phyloP scores from a whole-genome alignment of 2,797 vertebrate genomes.

The Leptoclinus maculatus region DNA sequence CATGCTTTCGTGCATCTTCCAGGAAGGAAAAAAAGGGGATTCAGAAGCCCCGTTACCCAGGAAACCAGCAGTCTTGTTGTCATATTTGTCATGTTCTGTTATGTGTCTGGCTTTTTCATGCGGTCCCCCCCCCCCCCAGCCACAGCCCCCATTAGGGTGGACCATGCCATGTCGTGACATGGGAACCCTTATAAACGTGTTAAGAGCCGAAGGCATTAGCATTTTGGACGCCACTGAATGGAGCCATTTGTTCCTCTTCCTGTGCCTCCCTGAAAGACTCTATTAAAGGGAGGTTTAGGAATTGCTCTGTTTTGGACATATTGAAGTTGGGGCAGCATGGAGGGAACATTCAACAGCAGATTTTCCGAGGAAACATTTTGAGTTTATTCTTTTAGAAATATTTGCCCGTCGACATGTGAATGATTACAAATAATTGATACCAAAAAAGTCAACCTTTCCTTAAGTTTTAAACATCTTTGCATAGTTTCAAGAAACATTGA shows the following conservation, averaged over 20 bases:
- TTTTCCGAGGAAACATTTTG: slow-evolving; percentile 44
- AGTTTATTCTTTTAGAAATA: slow-evolving; percentile 3
- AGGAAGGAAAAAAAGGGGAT: slow-evolving; percentile 40
- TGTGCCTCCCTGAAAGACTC: slow-evolving; percentile 87
- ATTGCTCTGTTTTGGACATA: slow-evolving; percentile 84
- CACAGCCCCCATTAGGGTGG: slow-evolving; percentile 71
- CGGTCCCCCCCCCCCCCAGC: slow-evolving; percentile 44
- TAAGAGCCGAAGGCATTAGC: slow-evolving; percentile 88
- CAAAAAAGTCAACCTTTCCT: neutral
- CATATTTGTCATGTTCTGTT: slow-evolving; percentile 71
- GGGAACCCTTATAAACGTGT: slow-evolving; percentile 88
- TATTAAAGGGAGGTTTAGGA: slow-evolving; percentile 85
- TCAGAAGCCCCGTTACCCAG: slow-evolving; percentile 49
- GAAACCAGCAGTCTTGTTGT: slow-evolving; percentile 69
- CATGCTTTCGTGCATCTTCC: slow-evolving; percentile 39
- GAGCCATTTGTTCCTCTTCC: slow-evolving; percentile 87
- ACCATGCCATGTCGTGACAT: slow-evolving; percentile 85
- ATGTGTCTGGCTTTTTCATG: slow-evolving; percentile 68
- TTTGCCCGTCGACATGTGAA: neutral
- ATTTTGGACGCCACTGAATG: slow-evolving; percentile 89
- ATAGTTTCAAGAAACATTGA: neutral
- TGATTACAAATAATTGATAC: neutral
- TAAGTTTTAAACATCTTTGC: neutral
- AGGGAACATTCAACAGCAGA: slow-evolving; percentile 69
- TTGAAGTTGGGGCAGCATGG: slow-evolving; percentile 71